Conservation (phyloP, 2,797 vertebrate species). For the Taenioides sp. region DNA sequence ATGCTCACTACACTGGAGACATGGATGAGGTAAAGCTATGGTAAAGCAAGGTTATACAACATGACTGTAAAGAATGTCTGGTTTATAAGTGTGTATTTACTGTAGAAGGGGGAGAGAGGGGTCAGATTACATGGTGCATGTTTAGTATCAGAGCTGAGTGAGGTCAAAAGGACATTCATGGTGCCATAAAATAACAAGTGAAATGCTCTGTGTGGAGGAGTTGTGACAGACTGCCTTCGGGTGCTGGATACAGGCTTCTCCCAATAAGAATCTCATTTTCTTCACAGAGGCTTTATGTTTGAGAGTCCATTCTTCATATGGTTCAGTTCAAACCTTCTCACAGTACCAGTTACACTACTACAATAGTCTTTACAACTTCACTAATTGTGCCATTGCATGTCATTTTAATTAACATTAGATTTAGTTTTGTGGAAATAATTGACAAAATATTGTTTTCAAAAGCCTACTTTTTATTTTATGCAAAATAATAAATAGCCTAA, state of each 20-base stretch:
- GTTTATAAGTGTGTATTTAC: conserved; percentile 18
- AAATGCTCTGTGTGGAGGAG: background rate
- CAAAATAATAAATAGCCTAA: too few relatives aligned
- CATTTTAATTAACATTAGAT: too few relatives aligned
- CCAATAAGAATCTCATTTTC: background rate
- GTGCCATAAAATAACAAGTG: background rate
- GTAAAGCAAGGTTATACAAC: conserved; percentile 20
- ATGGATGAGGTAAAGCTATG: conserved; percentile 31
- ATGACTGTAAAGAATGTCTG: conserved; percentile 16
- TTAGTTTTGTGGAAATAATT: too few relatives aligned
- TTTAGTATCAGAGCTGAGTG: background rate
- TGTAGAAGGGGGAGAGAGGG: background rate
- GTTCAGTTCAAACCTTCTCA: too few relatives aligned
- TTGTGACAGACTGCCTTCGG: background rate
- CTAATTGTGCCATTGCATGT: too few relatives aligned
- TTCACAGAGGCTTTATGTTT: background rate
- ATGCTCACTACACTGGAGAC: conserved; percentile 19
- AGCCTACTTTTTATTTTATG: too few relatives aligned
- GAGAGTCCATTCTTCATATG: background rate
- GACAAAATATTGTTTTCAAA: too few relatives aligned
- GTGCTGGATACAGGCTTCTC: background rate
- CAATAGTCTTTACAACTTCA: too few relatives aligned
- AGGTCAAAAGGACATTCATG: background rate
- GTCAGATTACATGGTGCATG: conserved; percentile 1
- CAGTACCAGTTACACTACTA: too few relatives aligned